phyloP scores from a whole-genome alignment of 2,797 vertebrate species.

The Gadopsis bispinosus region DNA sequence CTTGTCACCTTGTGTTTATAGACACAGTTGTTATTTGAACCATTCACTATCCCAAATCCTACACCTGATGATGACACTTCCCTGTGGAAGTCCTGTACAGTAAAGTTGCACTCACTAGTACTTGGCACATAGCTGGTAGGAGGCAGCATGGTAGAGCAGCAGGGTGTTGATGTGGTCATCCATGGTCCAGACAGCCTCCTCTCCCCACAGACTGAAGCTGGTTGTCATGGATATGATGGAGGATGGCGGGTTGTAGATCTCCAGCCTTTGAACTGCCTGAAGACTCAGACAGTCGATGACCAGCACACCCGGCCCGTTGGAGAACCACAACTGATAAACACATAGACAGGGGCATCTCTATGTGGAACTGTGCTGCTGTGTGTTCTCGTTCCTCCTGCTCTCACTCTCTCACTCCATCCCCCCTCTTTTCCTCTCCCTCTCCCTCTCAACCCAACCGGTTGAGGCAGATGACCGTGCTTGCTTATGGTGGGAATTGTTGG shows the following conservation, averaged over 20 bases:
- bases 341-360: background rate
- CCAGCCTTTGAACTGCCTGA: constrained; percentile 87
- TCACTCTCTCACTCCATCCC: too few species aligned
- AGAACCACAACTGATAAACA: constrained; percentile 89
- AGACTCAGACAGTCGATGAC: constrained; percentile 86
- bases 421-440: too few species aligned
- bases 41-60: background rate
- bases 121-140: constrained; percentile 91
- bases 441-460: too few species aligned
- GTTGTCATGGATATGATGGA: constrained; percentile 85
- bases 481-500: too few species aligned
- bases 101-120: constrained; percentile 81
- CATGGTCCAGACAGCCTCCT: constrained; percentile 94
- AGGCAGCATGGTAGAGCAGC: constrained; percentile 89
- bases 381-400: too few species aligned
- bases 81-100: background rate
- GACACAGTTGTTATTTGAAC: background rate
- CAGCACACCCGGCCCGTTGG: constrained; percentile 93
- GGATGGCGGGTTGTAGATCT: constrained; percentile 88
- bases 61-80: background rate
- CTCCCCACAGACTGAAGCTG: constrained; percentile 86
- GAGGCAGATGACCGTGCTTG: too few species aligned
- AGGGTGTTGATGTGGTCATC: constrained; percentile 89
- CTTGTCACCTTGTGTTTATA: background rate
- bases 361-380: too few species aligned